Conservation (phyloP, 2,113 vertebrate species). For the Xenopus tropicalis region DNA sequence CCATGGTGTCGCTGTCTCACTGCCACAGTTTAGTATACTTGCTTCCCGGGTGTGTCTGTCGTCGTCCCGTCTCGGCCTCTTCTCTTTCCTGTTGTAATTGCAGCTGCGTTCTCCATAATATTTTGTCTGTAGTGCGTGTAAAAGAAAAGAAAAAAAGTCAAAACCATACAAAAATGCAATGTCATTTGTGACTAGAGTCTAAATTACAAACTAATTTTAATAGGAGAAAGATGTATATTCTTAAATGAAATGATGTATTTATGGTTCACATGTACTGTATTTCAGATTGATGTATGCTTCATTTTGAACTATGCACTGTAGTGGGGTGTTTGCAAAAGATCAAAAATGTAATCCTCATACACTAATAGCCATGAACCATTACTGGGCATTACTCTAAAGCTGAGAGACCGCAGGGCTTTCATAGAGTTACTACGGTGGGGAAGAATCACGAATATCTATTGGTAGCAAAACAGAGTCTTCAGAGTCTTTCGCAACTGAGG, state of each 20-base stretch:
- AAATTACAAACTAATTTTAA: conserved; percentile 79
- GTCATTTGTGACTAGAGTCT: conserved; percentile 80
- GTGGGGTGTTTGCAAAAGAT: conserved; percentile 77
- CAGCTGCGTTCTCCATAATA: conserved; percentile 72
- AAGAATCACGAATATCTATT: neutral
- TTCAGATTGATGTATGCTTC: conserved; percentile 86
- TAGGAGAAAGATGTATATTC: conserved; percentile 76
- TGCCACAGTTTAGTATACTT: conserved; percentile 65
- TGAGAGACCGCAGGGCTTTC: neutral
- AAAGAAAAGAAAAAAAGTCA: conserved; percentile 14
- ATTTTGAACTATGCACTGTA: conserved; percentile 99
- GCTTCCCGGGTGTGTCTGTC: conserved; percentile 69
- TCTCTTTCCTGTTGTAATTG: conserved; percentile 59
- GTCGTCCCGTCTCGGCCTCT: conserved; percentile 54
- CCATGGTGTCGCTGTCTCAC: conserved; percentile 76
- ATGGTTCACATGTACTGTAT: conserved; percentile 78
- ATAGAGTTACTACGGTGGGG: neutral
- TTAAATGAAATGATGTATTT: conserved; percentile 70
- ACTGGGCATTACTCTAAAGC: neutral
- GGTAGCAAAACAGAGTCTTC: no score
- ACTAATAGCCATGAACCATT: conserved; percentile 5
- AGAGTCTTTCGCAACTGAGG: no score
- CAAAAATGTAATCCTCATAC: conserved; percentile 52
- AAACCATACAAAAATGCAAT: conserved; percentile 56
- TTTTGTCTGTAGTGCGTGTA: conserved; percentile 73